These are phyloP conservation scores for Tragelaphus buxtoni DNA, from an alignment of 2,113 vertebrate genomes.

Conservation along the genomic window DNA sequence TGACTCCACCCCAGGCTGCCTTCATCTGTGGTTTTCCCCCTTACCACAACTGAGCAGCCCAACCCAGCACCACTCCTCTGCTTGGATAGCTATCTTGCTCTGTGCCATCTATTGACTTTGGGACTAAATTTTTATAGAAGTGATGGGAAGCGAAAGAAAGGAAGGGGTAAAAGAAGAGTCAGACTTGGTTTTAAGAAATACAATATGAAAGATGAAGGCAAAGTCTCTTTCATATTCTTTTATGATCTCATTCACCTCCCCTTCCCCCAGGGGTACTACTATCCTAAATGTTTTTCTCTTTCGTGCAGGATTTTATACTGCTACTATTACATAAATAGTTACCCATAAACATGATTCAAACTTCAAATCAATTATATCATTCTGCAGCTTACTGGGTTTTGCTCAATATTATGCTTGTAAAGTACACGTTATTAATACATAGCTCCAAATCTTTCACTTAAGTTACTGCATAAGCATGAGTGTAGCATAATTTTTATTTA, in stretches of 20 bases:
- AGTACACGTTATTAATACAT: background rate
- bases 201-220: background rate
- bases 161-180: background rate
- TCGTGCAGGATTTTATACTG: background rate
- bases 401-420: background rate
- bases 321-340: background rate
- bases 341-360: background rate
- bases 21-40: background rate
- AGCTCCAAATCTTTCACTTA: background rate
- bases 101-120: background rate
- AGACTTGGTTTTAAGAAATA: background rate
- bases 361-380: background rate
- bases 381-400: background rate
- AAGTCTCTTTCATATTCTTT: background rate
- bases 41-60: background rate
- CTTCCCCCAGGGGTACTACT: background rate
- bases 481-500: background rate
- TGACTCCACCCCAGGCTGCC: background rate
- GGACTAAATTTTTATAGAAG: background rate
- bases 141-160: background rate
- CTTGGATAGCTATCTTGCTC: background rate
- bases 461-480: background rate
- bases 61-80: background rate
- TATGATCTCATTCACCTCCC: background rate
- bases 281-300: background rate